Evolutionary conservation across 1,140 invertebrate genomes (phyloP).

Genomic region (Stegodyphus mimosarum): DNA sequence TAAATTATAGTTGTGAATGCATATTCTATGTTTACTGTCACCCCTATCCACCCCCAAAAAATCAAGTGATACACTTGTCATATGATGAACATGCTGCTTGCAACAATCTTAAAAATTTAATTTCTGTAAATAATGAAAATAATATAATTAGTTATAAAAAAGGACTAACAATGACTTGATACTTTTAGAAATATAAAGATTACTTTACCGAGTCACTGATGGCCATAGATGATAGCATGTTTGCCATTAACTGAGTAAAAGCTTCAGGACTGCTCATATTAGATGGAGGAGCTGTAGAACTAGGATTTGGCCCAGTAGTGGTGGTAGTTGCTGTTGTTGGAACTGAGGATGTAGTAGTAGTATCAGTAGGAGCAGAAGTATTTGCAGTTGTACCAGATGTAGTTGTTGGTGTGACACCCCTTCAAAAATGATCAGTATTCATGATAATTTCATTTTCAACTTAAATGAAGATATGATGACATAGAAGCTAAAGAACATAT

Average conservation of each 20-base stretch:
- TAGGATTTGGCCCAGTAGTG: constrained; percentile 14
- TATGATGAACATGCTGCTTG: too few species aligned
- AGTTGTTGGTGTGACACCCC: background rate
- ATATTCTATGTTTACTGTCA: too few species aligned
- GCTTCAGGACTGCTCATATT: constrained; percentile 62
- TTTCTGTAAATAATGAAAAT: too few species aligned
- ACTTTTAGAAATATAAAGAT: too few species aligned
- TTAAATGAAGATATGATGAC: background rate
- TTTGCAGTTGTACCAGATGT: background rate
- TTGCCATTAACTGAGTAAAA: constrained; percentile 78
- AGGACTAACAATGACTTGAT: too few species aligned
- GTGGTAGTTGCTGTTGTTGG: constrained; percentile 3
- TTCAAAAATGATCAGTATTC: too few species aligned
- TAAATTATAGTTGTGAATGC: too few species aligned
- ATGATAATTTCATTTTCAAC: too few species aligned
- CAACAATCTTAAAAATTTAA: too few species aligned
- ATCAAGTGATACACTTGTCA: too few species aligned
- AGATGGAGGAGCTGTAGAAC: constrained; percentile 56
- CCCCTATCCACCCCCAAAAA: too few species aligned
- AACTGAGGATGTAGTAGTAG: constrained; percentile 13
- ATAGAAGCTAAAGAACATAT: background rate
- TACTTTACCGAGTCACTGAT: constrained; percentile 16
- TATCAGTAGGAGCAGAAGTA: constrained; percentile 1
- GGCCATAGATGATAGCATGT: constrained; percentile 76
- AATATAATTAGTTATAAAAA: too few species aligned